phyloP scores from a whole-genome alignment of 2,797 vertebrate genomes.

The Xenentodon cancila region DNA sequence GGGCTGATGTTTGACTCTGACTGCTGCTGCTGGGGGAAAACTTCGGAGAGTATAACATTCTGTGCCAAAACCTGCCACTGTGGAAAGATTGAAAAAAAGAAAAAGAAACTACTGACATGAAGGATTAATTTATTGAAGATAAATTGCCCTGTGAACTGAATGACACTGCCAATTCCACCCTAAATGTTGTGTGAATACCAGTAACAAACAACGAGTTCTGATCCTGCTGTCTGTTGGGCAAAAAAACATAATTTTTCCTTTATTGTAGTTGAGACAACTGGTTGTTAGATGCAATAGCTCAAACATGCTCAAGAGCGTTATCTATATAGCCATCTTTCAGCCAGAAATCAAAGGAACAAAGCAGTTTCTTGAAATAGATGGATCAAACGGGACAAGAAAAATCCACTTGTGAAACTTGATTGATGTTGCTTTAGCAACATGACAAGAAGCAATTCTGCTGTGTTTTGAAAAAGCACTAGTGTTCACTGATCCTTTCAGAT shows the following conservation, averaged over 20 bases:
- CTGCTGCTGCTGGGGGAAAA: constrained; percentile 47
- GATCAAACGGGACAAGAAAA: constrained; percentile 2
- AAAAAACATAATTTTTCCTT: no score
- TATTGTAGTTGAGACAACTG: no score
- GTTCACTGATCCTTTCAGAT: constrained; percentile 42
- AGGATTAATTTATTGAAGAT: background rate
- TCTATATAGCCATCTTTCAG: no score
- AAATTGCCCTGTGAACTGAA: background rate
- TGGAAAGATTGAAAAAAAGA: constrained; percentile 17
- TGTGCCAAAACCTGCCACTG: constrained; percentile 45
- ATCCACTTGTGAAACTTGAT: constrained; percentile 1
- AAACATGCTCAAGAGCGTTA: no score
- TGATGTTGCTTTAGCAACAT: constrained; percentile 5
- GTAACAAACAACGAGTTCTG: no score
- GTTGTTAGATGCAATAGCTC: no score
- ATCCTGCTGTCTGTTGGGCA: no score
- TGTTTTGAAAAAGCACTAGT: constrained; percentile 21
- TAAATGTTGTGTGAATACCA: background rate
- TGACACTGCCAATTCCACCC: background rate
- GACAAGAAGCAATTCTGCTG: constrained; percentile 4
- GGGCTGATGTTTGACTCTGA: constrained; percentile 39
- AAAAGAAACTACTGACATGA: no score
- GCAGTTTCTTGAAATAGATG: no score
- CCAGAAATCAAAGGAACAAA: no score
- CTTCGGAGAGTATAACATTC: constrained; percentile 45